Conservation (phyloP, 2,888 invertebrate genomes). For the Microplitis manilae region DNA sequence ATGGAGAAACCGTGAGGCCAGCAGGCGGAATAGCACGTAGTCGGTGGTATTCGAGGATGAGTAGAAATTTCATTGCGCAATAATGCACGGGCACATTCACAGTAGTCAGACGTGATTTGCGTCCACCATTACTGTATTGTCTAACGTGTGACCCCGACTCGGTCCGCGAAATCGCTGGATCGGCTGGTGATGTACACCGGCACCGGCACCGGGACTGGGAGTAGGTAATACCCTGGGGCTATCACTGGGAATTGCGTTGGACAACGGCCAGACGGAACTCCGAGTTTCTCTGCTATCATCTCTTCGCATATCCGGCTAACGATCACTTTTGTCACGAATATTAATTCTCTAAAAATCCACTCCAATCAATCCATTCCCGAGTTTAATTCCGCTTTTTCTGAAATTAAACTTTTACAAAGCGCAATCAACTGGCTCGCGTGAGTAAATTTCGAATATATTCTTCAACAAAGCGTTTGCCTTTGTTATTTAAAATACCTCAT, state of each 20-base stretch:
- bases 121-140: conserved; percentile 34
- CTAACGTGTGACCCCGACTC: conserved; percentile 6
- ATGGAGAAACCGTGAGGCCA: neutral
- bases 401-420: neutral
- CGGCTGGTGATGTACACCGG: conserved; percentile 26
- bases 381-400: neutral
- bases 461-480: too few relatives aligned
- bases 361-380: neutral
- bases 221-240: neutral
- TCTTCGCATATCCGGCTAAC: conserved; percentile 9
- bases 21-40: neutral
- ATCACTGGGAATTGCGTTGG: conserved; percentile 37
- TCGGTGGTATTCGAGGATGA: conserved; percentile 15
- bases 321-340: conserved; percentile 25
- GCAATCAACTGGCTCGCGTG: too few relatives aligned
- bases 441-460: too few relatives aligned
- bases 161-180: conserved; percentile 22
- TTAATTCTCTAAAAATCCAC: neutral
- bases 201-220: conserved; percentile 14
- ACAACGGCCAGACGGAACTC: conserved; percentile 35
- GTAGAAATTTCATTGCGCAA: conserved; percentile 27
- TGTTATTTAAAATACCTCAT: too few relatives aligned
- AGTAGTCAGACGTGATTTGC: conserved; percentile 34
- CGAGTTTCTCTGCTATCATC: neutral
- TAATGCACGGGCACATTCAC: conserved; percentile 23